Base-by-base conservation (phyloP, 2,113 vertebrate genomes). In the Malurus alboscapulatus region DNA sequence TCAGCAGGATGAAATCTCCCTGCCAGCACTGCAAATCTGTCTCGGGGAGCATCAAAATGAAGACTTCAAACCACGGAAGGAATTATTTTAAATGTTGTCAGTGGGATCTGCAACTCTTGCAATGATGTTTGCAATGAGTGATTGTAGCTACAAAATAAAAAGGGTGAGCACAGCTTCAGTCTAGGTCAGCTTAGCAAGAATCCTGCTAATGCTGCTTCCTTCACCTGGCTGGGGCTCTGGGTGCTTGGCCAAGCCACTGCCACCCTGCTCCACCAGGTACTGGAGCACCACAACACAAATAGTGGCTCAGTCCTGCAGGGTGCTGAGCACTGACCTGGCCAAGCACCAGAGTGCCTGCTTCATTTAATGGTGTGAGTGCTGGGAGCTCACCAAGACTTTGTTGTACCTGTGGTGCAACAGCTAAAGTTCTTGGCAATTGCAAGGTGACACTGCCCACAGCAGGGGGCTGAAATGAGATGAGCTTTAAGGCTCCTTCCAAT, bases 131-230 rank as follows among this genome's bases (percentile, higher is more conserved):
- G 42, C 34, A 9, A 55, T 16, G 44, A 93, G 88, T 78, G 84
- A 88, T 53, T 88, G 80, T 53, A 84, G 92, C 68, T 69, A 62
- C 29, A 30, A 76, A 42, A 75, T 38, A n/a, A 51, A 45, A 30
- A 55, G 25, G 82, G 71, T 63, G 63, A 91, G 81, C 84, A 93
- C 44, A 92, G 69, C 68, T 91, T 51, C 12, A 57, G 84, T 69
- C 0, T 21, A 96, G 61, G 66, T 61, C 69, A 87, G 88, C 73
- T 93, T 92, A 94, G 66, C 91, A 90, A 91, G 77, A 96, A 96
- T 84, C 58, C 88, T 87, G 94, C 80, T 84, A 93, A 94, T 72
- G 69, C 86, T 1, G 2, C 86, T 74, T 93, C 86, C 80, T 80
- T 26, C 61, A 24, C 34, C 83, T 12, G 17, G 53, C 12, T 2